Evolutionary conservation across 2,797 vertebrate species (phyloP).

Genomic region (Micropoecilia bifurca): DNA sequence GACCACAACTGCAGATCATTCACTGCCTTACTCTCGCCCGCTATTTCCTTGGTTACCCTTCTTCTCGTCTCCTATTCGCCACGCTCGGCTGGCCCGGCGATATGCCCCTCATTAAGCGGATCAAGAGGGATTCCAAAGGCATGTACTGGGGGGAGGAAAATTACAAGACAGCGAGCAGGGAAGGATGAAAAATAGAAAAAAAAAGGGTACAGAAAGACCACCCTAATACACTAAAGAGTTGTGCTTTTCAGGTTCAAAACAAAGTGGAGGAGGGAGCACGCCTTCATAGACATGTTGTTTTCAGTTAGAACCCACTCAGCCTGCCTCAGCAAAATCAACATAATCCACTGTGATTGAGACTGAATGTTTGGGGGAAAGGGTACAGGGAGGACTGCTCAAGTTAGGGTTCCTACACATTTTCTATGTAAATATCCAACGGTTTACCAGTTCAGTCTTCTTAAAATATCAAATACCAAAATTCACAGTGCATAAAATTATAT

Average conservation of each 20-base stretch:
- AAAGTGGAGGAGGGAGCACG: slow-evolving; percentile 42
- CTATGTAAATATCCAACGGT: neutral
- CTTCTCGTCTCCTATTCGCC: slow-evolving; percentile 69
- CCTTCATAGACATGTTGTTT: slow-evolving; percentile 74
- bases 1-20: slow-evolving; percentile 55
- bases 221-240: slow-evolving; percentile 64
- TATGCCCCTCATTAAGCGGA: slow-evolving; percentile 85
- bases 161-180: slow-evolving; percentile 51
- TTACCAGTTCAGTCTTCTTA: neutral
- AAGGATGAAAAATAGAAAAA: slow-evolving; percentile 17
- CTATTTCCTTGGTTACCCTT: slow-evolving; percentile 65
- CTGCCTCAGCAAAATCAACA: slow-evolving; percentile 49
- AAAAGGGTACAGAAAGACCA: slow-evolving; percentile 46
- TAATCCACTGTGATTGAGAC: slow-evolving; percentile 35
- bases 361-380: slow-evolving; percentile 30
- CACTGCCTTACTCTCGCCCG: slow-evolving; percentile 31
- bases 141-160: slow-evolving; percentile 72
- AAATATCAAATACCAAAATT: neutral
- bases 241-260: slow-evolving; percentile 66
- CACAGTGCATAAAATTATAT: neutral
- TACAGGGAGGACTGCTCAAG: slow-evolving; percentile 40
- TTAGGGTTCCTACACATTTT: slow-evolving; percentile 6
- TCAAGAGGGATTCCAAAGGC: slow-evolving; percentile 82
- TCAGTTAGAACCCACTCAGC: slow-evolving; percentile 61
- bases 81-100: slow-evolving; percentile 78